Percentiles rank a stretch among this genome's conserved stretches.
Conservation (phyloP, 1,140 invertebrate genomes). For the Tetramorium simillimum region DNA sequence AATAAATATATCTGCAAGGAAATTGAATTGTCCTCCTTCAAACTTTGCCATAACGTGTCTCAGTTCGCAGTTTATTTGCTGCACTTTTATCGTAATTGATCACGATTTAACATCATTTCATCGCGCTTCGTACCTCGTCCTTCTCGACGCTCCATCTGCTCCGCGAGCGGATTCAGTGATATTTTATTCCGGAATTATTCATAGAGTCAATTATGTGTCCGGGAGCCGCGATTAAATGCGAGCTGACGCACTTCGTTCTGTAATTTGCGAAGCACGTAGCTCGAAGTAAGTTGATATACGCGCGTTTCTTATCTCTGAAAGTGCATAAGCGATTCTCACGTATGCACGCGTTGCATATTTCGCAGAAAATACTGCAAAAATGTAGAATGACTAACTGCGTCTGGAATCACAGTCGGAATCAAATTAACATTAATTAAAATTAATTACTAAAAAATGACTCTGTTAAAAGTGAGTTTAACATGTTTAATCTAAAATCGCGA, state of each 20-base stretch:
- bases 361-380: background rate
- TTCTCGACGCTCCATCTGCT: background rate
- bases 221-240: slow-evolving; percentile 54
- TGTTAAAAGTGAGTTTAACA: background rate
- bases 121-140: background rate
- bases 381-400: background rate
- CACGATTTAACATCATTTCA: background rate
- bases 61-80: background rate
- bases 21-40: no score
- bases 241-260: slow-evolving; percentile 44
- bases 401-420: background rate
- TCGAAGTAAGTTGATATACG: background rate
- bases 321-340: background rate
- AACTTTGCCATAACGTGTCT: background rate
- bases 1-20: no score
- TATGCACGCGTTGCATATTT: background rate
- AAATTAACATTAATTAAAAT: background rate
- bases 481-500: background rate
- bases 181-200: slow-evolving; percentile 59
- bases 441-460: background rate
- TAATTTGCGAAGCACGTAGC: slow-evolving; percentile 58
- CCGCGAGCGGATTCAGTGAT: background rate
- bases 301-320: slow-evolving; percentile 3
- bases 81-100: slow-evolving; percentile 15
- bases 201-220: slow-evolving; percentile 60